Base-by-base conservation (phyloP, 2,113 vertebrate genomes). In the Melanostigma gelatinosum region DNA sequence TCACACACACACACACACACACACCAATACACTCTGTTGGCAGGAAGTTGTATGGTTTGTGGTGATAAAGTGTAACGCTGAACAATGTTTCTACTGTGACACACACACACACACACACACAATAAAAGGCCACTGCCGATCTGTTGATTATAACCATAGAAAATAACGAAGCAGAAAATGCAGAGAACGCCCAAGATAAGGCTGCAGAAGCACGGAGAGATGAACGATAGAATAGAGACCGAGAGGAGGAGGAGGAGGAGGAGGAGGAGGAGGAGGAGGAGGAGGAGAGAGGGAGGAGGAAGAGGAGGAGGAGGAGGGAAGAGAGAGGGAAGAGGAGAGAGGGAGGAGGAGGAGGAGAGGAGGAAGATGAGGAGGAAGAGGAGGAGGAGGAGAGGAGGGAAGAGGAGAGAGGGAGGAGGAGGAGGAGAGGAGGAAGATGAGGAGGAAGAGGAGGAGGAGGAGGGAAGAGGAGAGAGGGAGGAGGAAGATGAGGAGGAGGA, bases 21-120 rank as follows among this genome's bases (percentile, higher is more conserved):
- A 76, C 75, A 27, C 36, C 18, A 27, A 58, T 62, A 27, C 6
- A 16, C 6, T 42, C 6, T 42, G n/a, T 40, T 75, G 63, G 54
- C 89, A 89, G 90, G 91, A 93, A 89, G 90, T 80, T 78, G 82
- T 52, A 65, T 85, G 85, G 80, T 83, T 85, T 84, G 82, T 81
- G 71, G 86, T 0, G 80, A 86, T 89, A 88, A 87, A 90, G 63
- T 76, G 55, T 4, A 83, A 54, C 57, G 40, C 63, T 22, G 69
- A 89, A 85, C 88, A 85, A 77, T 87, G 83, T 87, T 81, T 78
- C 73, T 85, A 69, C 22, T 1, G 3, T 6, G 8, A 42, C 58
- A 58, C 15, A 57, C 72, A 64, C 65, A 64, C 65, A 65, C 66
- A 76, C 69, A 64, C 72, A 68, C 75, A 75, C 72, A 63, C 76